Base-by-base conservation (phyloP, 2,113 vertebrate genomes). In the Ceuthmochares aereus region DNA sequence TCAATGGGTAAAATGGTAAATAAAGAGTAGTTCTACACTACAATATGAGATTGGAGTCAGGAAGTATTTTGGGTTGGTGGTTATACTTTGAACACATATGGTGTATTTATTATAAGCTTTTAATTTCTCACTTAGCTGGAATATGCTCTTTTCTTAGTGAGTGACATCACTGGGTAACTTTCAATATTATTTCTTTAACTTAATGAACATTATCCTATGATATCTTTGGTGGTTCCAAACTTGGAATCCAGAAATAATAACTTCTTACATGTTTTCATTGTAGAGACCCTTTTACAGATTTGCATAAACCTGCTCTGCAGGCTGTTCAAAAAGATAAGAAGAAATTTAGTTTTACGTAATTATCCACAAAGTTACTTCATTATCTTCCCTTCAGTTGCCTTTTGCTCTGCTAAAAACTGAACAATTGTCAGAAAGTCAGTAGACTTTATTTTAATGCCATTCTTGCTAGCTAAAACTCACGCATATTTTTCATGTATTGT, bases 241-340 rank as follows among this genome's bases (percentile, higher is more conserved):
- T 8, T 15, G 10, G 27, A 56, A 11, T 54, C 18, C 29, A 58
- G 59, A 73, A 37, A 19, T 25, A 60, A 20, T 74, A 45, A 40
- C 16, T 90, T 79, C 8, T 36, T 75, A 17, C 0, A 0, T 14
- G 21, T 86, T 79, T 92, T 92, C 16, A 18, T 86, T 92, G 45
- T 43, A 43, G 26, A 69, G 9, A 19, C 21, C 6, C 5, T 43
- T 79, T 85, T 69, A 80, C 20, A 52, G n/a, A 6, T 60, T 79
- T 73, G 6, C 0, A 0, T 56, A 73, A 76, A 34, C 34, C 7
- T 32, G 9, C 40, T 29, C 72, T 67, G n/a, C 30, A 51, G 32
- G 19, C 12, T 89, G 4, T 67, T 81, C 17, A 42, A 40, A 70
- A 51, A 67, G 29, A 30, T 22, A 83, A 40, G 30, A 17, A 59